Evolutionary conservation across 2,888 invertebrate genomes (phyloP).

Genomic region (Mechanitis messenoides): DNA sequence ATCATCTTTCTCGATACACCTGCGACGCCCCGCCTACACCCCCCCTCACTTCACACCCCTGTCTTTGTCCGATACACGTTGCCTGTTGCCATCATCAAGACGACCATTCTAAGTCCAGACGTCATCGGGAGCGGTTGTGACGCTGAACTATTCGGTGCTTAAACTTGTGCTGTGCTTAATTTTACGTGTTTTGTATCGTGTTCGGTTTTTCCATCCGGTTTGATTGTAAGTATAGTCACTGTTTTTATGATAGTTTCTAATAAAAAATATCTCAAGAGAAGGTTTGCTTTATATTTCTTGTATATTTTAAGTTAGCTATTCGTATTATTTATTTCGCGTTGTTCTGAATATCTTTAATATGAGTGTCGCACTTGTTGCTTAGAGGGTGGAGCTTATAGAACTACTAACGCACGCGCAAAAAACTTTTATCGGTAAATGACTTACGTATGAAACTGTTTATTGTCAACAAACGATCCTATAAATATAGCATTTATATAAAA

Average conservation of each 20-base stretch:
- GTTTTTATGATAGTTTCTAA: too few relatives aligned
- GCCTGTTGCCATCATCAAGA: slow-evolving; percentile 55
- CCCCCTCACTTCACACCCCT: slow-evolving; percentile 35
- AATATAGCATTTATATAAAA: too few relatives aligned
- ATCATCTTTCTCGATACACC: slow-evolving; percentile 69
- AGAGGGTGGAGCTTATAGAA: slow-evolving; percentile 49
- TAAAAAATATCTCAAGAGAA: background rate
- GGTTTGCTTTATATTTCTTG: background rate
- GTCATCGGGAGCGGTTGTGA: slow-evolving; percentile 49
- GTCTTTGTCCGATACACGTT: slow-evolving; percentile 45
- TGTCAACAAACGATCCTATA: too few relatives aligned
- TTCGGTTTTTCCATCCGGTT: background rate
- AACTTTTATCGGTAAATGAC: slow-evolving; percentile 8
- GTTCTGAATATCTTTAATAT: background rate
- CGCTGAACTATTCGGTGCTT: slow-evolving; percentile 44
- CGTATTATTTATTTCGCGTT: background rate
- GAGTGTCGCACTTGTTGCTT: slow-evolving; percentile 51
- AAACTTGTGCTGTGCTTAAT: slow-evolving; percentile 60
- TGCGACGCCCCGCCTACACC: slow-evolving; percentile 58
- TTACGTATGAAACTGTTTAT: background rate
- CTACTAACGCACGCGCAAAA: slow-evolving; percentile 53
- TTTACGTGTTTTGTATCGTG: slow-evolving; percentile 41
- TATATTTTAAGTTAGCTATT: background rate
- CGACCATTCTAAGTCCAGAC: slow-evolving; percentile 61
- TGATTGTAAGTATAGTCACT: background rate